Conservation (phyloP, 2,113 vertebrate species). For the Nanger granti region DNA sequence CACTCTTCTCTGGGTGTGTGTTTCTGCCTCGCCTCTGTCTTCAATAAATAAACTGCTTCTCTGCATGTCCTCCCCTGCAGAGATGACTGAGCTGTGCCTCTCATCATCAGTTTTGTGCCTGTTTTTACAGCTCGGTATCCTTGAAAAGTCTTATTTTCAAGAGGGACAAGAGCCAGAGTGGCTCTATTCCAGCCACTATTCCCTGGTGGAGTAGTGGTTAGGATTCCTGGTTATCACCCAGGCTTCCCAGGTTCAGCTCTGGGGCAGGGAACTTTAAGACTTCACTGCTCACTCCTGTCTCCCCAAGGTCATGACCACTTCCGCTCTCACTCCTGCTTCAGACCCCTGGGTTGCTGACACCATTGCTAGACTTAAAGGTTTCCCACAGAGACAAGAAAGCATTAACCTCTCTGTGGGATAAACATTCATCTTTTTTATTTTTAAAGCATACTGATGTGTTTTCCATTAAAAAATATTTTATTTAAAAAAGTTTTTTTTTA, state of each 20-base stretch:
- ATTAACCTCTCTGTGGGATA: not conserved
- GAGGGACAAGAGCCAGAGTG: not conserved
- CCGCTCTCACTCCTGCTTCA: rapidly evolving
- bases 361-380: not conserved
- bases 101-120: not conserved
- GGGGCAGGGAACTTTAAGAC: not conserved
- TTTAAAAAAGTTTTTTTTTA: not conserved
- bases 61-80: not conserved
- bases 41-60: not conserved
- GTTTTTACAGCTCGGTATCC: not conserved
- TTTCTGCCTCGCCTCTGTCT: not conserved
- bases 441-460: not conserved
- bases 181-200: not conserved
- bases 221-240: not conserved
- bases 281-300: not conserved
- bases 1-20: not conserved
- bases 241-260: not conserved
- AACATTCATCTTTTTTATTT: not conserved
- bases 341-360: not conserved
- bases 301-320: not conserved
- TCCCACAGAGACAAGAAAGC: not conserved
- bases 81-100: not conserved
- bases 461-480: not conserved
- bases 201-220: not conserved
- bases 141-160: not conserved